phyloP scores from a whole-genome alignment of 2,113 vertebrate genomes.

The Dryoscopus gambensis region DNA sequence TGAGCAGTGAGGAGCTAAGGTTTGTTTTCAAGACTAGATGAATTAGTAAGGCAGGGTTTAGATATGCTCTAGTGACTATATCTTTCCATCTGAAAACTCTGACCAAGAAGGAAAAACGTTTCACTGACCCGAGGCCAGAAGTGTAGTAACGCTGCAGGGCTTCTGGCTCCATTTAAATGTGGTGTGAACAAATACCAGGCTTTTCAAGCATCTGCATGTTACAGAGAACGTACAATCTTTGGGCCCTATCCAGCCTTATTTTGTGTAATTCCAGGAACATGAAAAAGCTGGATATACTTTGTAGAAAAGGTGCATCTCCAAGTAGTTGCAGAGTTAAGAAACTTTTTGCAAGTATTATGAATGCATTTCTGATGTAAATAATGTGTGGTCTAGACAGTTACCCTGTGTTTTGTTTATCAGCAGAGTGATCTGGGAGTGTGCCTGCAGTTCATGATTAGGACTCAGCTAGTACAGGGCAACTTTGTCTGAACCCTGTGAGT shows the following conservation, averaged over 20 bases:
- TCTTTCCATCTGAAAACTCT: background rate
- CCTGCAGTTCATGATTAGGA: background rate
- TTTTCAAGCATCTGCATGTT: background rate
- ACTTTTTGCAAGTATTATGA: background rate
- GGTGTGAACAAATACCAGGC: background rate
- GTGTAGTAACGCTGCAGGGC: background rate
- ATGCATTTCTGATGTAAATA: background rate
- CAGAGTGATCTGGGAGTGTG: background rate
- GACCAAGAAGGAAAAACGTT: background rate
- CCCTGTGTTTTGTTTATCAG: background rate
- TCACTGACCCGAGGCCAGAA: background rate
- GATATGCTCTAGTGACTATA: background rate
- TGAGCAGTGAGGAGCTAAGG: background rate
- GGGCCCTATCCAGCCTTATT: background rate
- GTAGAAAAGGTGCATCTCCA: background rate
- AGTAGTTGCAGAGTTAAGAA: background rate
- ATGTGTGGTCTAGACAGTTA: background rate
- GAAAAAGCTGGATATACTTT: background rate
- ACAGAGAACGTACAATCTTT: background rate
- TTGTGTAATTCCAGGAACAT: background rate
- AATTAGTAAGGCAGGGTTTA: background rate
- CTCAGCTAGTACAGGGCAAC: background rate
- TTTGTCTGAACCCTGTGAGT: background rate
- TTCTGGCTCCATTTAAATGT: conserved; percentile 6
- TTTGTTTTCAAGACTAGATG: background rate